Percentiles rank a stretch among this genome's conserved stretches.
Evolutionary conservation across 1,140 invertebrate genomes (phyloP).

Genomic region (Drosophila saltans): DNA sequence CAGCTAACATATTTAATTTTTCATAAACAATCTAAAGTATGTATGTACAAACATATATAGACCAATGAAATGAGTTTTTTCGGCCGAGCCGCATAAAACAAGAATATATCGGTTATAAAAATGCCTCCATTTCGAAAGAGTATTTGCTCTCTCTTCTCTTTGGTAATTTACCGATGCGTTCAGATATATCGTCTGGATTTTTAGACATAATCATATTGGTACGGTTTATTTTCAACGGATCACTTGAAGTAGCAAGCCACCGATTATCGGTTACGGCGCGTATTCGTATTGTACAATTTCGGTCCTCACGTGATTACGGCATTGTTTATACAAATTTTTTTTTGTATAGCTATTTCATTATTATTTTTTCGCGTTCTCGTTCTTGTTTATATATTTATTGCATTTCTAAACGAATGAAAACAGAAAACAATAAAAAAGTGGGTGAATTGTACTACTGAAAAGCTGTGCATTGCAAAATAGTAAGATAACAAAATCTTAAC

Average conservation of each 20-base stretch:
- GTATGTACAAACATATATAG: neutral
- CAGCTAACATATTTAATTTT: neutral
- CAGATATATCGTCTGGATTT: neutral
- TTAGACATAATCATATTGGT: constrained; percentile 1
- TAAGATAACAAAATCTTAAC: neutral
- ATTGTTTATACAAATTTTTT: constrained; percentile 2
- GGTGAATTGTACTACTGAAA: neutral
- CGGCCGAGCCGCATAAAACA: constrained; percentile 14
- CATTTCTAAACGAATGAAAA: neutral
- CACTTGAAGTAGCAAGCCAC: constrained; percentile 15
- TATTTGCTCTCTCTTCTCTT: neutral
- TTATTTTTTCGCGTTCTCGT: neutral
- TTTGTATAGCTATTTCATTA: constrained; percentile 10
- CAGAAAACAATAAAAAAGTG: neutral
- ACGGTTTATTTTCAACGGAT: constrained; percentile 7
- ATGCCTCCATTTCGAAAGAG: neutral
- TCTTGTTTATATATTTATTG: neutral
- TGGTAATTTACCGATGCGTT: constrained; percentile 10
- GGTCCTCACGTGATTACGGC: constrained; percentile 4
- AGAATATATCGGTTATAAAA: constrained; percentile 7
- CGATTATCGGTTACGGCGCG: constrained; percentile 6
- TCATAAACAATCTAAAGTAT: constrained; percentile 1
- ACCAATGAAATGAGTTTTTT: neutral
- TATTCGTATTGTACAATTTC: neutral
- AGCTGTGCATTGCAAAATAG: neutral